A percentile compares a stretch with the other conserved stretches of the same genome.
Conservation (phyloP, 2,888 invertebrate species). For the Aleiodes alternator region DNA sequence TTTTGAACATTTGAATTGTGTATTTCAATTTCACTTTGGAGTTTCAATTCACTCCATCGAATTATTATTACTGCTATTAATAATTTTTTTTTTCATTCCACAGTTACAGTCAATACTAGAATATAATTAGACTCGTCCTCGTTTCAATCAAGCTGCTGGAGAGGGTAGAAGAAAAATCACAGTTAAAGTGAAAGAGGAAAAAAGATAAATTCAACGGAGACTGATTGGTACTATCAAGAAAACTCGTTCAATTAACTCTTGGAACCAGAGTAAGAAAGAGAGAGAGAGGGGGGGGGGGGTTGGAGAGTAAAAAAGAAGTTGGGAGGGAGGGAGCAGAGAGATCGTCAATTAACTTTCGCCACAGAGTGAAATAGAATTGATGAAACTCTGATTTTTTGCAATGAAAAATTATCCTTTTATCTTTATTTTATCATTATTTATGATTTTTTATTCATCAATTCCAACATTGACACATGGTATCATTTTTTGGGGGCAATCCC, state of each 20-base stretch:
- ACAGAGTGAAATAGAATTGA: slow-evolving; percentile 38
- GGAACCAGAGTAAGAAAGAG: slow-evolving; percentile 17
- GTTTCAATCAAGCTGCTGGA: background rate
- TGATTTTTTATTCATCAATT: too few relatives aligned
- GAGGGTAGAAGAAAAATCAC: slow-evolving; percentile 11
- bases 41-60: slow-evolving; percentile 30
- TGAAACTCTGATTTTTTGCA: slow-evolving; percentile 35
- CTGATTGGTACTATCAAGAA: slow-evolving; percentile 38
- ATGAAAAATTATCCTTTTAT: slow-evolving; percentile 30
- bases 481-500: too few relatives aligned
- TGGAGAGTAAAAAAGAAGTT: background rate
- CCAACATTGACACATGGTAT: too few relatives aligned
- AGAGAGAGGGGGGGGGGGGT: background rate
- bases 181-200: background rate
- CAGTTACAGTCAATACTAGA: too few relatives aligned
- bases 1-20: slow-evolving; percentile 28
- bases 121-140: too few relatives aligned
- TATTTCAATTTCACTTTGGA: slow-evolving; percentile 30
- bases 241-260: slow-evolving; percentile 41
- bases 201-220: slow-evolving; percentile 26
- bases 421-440: background rate
- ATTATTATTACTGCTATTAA: slow-evolving; percentile 5
- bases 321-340: background rate
- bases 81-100: background rate
- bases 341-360: slow-evolving; percentile 37